A percentile compares a stretch with the other conserved stretches of the same genome.
These are phyloP conservation scores for Esperia sulphurella DNA, from an alignment of 2,888 invertebrate species.

Conservation along the genomic window DNA sequence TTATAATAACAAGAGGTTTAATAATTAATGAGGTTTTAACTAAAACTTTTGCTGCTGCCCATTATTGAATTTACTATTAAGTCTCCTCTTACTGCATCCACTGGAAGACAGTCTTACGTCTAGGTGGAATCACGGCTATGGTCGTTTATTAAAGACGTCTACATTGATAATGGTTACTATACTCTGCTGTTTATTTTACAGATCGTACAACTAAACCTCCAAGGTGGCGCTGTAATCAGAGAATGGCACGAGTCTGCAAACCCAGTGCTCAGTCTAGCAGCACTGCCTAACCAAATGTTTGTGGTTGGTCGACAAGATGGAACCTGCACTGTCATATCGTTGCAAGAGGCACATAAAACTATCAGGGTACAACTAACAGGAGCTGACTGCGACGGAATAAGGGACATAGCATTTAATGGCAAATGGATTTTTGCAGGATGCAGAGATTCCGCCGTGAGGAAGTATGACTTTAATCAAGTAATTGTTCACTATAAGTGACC, in stretches of 20 bases:
- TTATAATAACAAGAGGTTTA: too few relatives aligned
- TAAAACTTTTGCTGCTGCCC: too few relatives aligned
- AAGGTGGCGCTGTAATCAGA: slow-evolving; percentile 43
- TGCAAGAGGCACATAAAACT: slow-evolving; percentile 45
- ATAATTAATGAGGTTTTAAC: too few relatives aligned
- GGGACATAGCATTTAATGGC: slow-evolving; percentile 79
- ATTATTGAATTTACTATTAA: too few relatives aligned
- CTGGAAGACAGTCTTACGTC: too few relatives aligned
- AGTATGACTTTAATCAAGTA: slow-evolving; percentile 79
- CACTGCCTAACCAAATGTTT: slow-evolving; percentile 70
- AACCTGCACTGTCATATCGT: slow-evolving; percentile 74
- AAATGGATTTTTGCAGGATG: slow-evolving; percentile 81
- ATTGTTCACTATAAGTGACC: slow-evolving; percentile 66
- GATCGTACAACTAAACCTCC: slow-evolving; percentile 48
- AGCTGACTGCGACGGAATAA: slow-evolving; percentile 84
- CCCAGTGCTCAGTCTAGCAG: slow-evolving; percentile 73
- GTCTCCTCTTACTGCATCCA: too few relatives aligned
- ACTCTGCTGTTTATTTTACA: slow-evolving; percentile 36
- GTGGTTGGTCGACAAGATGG: slow-evolving; percentile 82
- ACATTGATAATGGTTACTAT: too few relatives aligned
- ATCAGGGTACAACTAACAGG: slow-evolving; percentile 81
- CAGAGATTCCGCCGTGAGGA: slow-evolving; percentile 81
- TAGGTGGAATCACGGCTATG: too few relatives aligned
- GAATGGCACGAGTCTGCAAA: slow-evolving; percentile 78
- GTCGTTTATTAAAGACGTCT: too few relatives aligned